Evolutionary conservation across 2,113 vertebrate species (phyloP).

Genomic region (Amphiprion percula): DNA sequence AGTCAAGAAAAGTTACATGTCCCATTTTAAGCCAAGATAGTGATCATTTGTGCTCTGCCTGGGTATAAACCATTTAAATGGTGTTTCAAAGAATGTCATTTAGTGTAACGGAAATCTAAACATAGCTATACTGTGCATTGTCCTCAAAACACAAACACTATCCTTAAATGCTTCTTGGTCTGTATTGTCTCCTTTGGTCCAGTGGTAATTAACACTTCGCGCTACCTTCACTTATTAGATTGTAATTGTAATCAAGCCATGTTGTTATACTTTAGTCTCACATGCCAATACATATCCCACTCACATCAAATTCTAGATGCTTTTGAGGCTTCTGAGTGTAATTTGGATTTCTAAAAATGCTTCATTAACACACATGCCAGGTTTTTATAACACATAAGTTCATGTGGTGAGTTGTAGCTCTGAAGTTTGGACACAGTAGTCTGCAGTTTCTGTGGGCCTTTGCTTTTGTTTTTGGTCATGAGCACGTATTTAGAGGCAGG

Average conservation of each 20-base stretch:
- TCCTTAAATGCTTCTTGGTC: background rate
- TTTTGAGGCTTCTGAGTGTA: slow-evolving; percentile 52
- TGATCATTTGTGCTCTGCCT: too few relatives aligned
- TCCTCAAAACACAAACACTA: background rate
- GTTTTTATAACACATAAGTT: slow-evolving; percentile 61
- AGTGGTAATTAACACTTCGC: slow-evolving; percentile 2
- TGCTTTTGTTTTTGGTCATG: slow-evolving; percentile 82
- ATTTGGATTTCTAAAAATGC: slow-evolving; percentile 64
- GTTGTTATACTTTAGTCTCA: slow-evolving; percentile 24
- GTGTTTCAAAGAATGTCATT: background rate
- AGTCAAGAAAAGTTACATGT: background rate
- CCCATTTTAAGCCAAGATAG: background rate
- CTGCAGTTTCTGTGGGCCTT: slow-evolving; percentile 73
- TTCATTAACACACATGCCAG: slow-evolving; percentile 42
- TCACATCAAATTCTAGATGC: slow-evolving; percentile 40
- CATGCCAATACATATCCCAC: slow-evolving; percentile 36
- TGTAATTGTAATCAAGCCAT: slow-evolving; percentile 1
- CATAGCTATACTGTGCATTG: too few relatives aligned
- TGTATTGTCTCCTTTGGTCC: background rate
- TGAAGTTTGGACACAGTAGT: slow-evolving; percentile 72
- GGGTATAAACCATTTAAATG: background rate
- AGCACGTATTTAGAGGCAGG: slow-evolving; percentile 79
- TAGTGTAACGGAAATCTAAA: background rate
- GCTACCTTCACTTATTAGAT: slow-evolving; percentile 22
- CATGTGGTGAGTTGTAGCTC: slow-evolving; percentile 67